These are phyloP conservation scores for Epsilonema sp. DNA, from an alignment of 2,888 invertebrate genomes.

Conservation along the genomic window DNA sequence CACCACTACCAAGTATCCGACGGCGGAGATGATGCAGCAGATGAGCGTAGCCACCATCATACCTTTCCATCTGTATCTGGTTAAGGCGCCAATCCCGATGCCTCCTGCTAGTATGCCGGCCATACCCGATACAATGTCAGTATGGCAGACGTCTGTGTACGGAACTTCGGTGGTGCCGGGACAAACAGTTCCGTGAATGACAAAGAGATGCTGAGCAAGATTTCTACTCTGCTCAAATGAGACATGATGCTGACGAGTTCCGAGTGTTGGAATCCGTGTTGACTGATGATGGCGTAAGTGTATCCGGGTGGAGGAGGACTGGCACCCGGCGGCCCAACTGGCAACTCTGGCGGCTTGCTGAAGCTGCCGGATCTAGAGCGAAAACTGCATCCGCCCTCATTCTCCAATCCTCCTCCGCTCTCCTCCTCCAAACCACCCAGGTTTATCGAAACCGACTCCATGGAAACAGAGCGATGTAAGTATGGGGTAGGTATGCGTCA, in stretches of 20 bases:
- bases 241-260: slow-evolving; percentile 16
- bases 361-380: too few species aligned
- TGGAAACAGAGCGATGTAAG: too few species aligned
- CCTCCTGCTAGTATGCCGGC: slow-evolving; percentile 22
- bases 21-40: not conserved
- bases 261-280: not conserved
- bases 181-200: slow-evolving; percentile 11
- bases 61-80: slow-evolving; percentile 11
- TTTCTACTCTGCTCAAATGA: slow-evolving; percentile 21
- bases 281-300: slow-evolving; percentile 2
- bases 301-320: not conserved
- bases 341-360: too few species aligned
- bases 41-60: not conserved
- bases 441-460: too few species aligned
- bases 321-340: too few species aligned
- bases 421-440: too few species aligned
- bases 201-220: slow-evolving; percentile 20
- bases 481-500: too few species aligned
- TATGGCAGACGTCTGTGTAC: slow-evolving; percentile 24
- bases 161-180: slow-evolving; percentile 17
- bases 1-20: not conserved
- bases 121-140: slow-evolving; percentile 23
- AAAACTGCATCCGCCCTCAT: too few species aligned
- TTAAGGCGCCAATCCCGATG: slow-evolving; percentile 23
- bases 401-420: too few species aligned